Base-by-base conservation (phyloP, 2,888 invertebrate genomes). In the Campopleginae sp. region DNA sequence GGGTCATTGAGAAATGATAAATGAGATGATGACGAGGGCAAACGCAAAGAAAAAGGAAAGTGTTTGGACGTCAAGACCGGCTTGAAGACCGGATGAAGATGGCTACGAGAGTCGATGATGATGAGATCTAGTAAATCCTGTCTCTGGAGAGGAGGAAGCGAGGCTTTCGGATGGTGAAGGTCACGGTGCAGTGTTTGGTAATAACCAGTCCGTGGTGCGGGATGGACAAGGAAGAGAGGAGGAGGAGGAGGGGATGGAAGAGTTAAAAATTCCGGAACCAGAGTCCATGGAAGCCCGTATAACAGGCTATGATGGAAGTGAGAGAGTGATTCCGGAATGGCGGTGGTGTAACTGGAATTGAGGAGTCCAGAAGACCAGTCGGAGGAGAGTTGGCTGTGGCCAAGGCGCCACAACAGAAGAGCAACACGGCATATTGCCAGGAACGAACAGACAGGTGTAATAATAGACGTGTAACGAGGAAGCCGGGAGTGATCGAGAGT, bases 381-480 rank as follows among this genome's bases (percentile, higher is more conserved):
- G 48, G 38, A 19, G 17, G 58, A 46, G 61, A 63, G 74, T 76
- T 48, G 80, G 46, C 74, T 58, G 74, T 58, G 75, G 65, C 71
- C 63, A 75, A 70, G 68, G 68, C 78, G 68, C 78, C 78, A 78
- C 66, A 78, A 78, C 78, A 78, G 61, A 78, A 80, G 63, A 58
- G 76, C 46, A 70, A 85, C 48, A 44, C 63, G 84, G 68, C 68
- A 42, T 85, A 72, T 51, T 63, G 65, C 72, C 72, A 87, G 87
- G 85, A 86, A 84, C 82, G 71, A 86, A 74, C 88, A 89, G 91
- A 90, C 91, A 91, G 90, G 91, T 91, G 91, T 91, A 92, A 92
- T 92, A 91, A 92, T 92, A 92, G 91, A 91, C 90, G 91, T 78
- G 81, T 89, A 89, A 91, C 90, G 89, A 89, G 91, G 90, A 90